A percentile compares a stretch with the other conserved stretches of the same genome.
These are phyloP conservation scores for Erythrolamprus reginae DNA, from an alignment of 2,113 vertebrate species.

Conservation along the genomic window DNA sequence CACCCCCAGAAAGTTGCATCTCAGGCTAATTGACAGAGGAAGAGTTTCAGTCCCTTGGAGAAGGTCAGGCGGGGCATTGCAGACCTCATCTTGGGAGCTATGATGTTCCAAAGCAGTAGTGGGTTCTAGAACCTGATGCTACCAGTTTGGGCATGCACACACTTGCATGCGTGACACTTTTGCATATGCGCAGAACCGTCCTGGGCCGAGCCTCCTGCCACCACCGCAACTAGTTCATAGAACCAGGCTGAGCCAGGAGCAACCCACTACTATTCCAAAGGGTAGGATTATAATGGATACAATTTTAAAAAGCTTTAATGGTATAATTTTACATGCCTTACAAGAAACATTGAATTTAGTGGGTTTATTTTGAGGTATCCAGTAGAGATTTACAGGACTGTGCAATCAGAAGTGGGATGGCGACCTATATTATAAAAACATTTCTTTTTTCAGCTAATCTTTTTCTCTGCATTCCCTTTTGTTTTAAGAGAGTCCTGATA, in stretches of 20 bases:
- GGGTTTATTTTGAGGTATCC: background rate
- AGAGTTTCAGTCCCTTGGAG: background rate
- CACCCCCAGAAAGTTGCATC: background rate
- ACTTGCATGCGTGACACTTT: too few relatives aligned
- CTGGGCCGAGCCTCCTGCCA: too few relatives aligned
- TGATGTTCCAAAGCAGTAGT: too few relatives aligned
- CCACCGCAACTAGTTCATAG: too few relatives aligned
- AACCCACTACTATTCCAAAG: background rate
- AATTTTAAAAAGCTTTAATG: background rate
- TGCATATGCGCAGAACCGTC: too few relatives aligned
- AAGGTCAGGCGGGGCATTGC: background rate
- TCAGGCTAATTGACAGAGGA: background rate
- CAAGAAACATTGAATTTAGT: background rate
- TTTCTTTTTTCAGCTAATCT: background rate
- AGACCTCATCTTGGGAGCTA: background rate
- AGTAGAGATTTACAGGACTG: background rate
- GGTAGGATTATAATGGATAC: background rate
- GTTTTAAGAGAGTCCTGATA: background rate
- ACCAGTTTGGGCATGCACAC: too few relatives aligned
- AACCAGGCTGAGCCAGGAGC: too few relatives aligned
- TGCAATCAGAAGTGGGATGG: background rate
- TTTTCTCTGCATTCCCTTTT: fast-evolving
- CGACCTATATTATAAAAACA: background rate
- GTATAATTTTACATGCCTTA: background rate
- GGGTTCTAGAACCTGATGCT: too few relatives aligned